Evolutionary conservation across 2,888 invertebrate genomes (phyloP), one percentile per base, ranked within the genome.

Genomic region (Lasius platythorax): DNA sequence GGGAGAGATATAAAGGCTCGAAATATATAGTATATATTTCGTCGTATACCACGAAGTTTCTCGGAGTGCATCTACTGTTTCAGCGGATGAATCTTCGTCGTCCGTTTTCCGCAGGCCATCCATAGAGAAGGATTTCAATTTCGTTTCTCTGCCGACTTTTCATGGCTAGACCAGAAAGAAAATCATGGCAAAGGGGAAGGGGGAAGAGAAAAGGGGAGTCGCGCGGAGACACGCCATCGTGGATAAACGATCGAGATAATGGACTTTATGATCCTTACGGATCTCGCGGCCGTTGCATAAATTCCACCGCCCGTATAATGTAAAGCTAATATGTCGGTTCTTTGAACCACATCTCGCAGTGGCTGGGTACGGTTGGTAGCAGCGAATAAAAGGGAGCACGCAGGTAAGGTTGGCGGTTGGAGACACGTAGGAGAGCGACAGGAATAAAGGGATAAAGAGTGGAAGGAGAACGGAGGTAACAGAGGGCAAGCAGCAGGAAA

Each of bases 221-320:
- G 72, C 74, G 82, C 61, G 72, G 64, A 56, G 76, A 74, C 46
- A 56, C 82, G 53, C 85, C 82, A 81, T 73, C 85, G 75, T 73
- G 86, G 88, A 91, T 90, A 89, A 91, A 87, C 90, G 89, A 90
- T 91, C 85, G 76, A 84, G 91, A 90, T 87, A 91, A 84, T 74
- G 83, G 73, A 87, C 85, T 91, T 90, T 90, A 91, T 90, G 86
- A 84, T 85, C 86, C 85, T 81, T 87, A 90, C 83, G 81, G 84
- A 58, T 83, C 85, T 61, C 75, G 66, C 85, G 85, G 85, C 81
- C 91, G 88, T 89, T 88, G 90, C 92, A 93, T 93, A 92, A 93
- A 92, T 92, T 92, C 87, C 79, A 83, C 73, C 79, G 43, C 63
- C 82, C 82, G 73, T 85, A 90, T 88, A 91, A 89, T 81, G 89